Evolutionary conservation across 2,888 invertebrate species (phyloP).

Genomic region (Melipona bicolor): DNA sequence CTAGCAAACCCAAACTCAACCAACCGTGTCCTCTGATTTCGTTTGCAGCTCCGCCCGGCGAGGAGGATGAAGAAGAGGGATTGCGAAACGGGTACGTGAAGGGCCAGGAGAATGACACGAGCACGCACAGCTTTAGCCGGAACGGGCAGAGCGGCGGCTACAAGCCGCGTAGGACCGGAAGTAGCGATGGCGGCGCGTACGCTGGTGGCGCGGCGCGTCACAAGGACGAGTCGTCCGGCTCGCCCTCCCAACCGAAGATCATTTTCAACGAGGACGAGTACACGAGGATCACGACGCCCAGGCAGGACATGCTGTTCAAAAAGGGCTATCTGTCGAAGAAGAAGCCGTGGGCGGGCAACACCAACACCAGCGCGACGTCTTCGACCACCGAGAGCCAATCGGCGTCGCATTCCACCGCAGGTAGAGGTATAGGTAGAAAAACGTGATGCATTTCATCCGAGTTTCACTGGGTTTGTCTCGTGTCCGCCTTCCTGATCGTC

Average conservation of each 20-base stretch:
- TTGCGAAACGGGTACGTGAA: slow-evolving; percentile 75
- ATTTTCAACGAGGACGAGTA: slow-evolving; percentile 88
- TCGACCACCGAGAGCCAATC: slow-evolving; percentile 83
- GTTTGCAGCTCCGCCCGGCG: slow-evolving; percentile 80
- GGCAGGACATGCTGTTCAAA: slow-evolving; percentile 89
- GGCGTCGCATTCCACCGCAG: slow-evolving; percentile 83
- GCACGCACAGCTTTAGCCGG: slow-evolving; percentile 58
- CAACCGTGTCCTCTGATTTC: background rate
- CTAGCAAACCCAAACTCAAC: background rate
- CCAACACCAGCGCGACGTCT: slow-evolving; percentile 83
- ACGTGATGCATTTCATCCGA: slow-evolving; percentile 56
- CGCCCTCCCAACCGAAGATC: slow-evolving; percentile 84
- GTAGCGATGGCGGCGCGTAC: slow-evolving; percentile 73
- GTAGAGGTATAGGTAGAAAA: slow-evolving; percentile 75
- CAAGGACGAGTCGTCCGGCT: slow-evolving; percentile 73
- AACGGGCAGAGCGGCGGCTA: slow-evolving; percentile 71
- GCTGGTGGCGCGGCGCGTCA: slow-evolving; percentile 69
- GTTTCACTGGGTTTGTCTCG: slow-evolving; percentile 40
- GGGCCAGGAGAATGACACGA: slow-evolving; percentile 74
- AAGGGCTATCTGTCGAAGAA: slow-evolving; percentile 88
- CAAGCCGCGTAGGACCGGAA: slow-evolving; percentile 70
- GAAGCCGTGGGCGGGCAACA: slow-evolving; percentile 82
- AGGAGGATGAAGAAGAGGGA: slow-evolving; percentile 81
- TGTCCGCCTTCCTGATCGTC: slow-evolving; percentile 17
- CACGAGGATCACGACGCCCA: slow-evolving; percentile 89